Evolutionary conservation across 2,888 invertebrate species (phyloP).

Genomic region (Calliphora vomitoria): DNA sequence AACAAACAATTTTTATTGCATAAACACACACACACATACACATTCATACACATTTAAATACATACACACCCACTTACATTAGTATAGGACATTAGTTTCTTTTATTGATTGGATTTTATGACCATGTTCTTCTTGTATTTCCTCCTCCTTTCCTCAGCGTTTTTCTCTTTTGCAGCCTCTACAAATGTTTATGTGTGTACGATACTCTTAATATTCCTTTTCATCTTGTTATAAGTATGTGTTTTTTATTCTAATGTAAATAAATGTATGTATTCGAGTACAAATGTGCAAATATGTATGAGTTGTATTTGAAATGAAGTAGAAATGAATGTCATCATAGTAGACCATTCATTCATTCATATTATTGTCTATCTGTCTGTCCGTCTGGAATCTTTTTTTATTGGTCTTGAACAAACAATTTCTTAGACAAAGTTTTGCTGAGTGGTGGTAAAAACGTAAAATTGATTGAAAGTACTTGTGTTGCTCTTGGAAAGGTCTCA

Average conservation of each 20-base stretch:
- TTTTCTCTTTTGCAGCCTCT: neutral
- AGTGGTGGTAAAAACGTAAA: constrained; percentile 31
- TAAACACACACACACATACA: neutral
- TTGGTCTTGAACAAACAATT: constrained; percentile 20
- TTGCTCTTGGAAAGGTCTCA: constrained; percentile 7
- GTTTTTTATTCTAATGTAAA: constrained; percentile 29
- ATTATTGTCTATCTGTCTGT: constrained; percentile 29
- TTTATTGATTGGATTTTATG: constrained; percentile 65
- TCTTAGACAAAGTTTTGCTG: constrained; percentile 30
- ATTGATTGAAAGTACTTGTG: constrained; percentile 57
- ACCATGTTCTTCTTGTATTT: constrained; percentile 46
- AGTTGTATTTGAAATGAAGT: neutral
- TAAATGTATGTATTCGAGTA: neutral
- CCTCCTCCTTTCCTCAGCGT: neutral
- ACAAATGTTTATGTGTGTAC: neutral
- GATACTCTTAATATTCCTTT: neutral
- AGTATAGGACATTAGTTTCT: constrained; percentile 44
- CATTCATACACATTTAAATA: neutral
- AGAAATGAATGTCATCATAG: constrained; percentile 30
- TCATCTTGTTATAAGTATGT: neutral
- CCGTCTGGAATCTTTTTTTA: constrained; percentile 24
- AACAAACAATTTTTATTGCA: constrained; percentile 51
- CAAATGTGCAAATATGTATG: neutral
- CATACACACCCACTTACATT: constrained; percentile 30
- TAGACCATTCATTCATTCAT: constrained; percentile 20